Evolutionary conservation across 2,888 invertebrate species (phyloP), one percentile per base, ranked within the genome.

Genomic region (Papilio elwesi): DNA sequence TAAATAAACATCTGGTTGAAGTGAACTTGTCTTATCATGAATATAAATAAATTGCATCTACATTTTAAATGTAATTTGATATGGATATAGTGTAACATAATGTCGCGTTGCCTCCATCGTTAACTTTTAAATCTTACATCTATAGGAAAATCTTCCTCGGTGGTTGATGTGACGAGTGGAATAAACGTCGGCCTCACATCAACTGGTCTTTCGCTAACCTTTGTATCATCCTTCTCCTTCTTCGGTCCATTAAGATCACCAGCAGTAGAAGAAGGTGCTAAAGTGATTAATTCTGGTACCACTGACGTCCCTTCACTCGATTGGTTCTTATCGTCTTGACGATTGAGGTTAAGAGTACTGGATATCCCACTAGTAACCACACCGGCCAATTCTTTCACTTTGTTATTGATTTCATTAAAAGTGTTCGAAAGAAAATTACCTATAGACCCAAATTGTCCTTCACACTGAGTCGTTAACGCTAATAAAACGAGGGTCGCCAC

Each of bases 41-140:
- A 43, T 5, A 43, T 26, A 43, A 43, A 43, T 43, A 43, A 43
- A 6, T 43, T 43, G 2, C 6, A 9, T 43, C 8, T 9, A 43
- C 43, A 9, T 43, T 7, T 43, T 43, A 43, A 9, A 6, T 5
- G 26, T 26, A 26, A 4, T 26, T 1, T 26, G 26, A 26, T 26
- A 26, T 26, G 1, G 2, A 26, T 26, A 26, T 26, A 26, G 26
- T 26, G 2, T 26, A 26, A 26, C 26, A 26, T 26, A 26, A 57
- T 9, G 7, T 43, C 10, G 43, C n/a, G 1, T 43, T 43, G 8
- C 38, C n/a, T 11, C 9, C 43, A 53, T 43, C 15, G 43, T 43
- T 67, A 12, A 13, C 9, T 49, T 70, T 70, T 13, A 48, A 70
- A 70, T 55, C 70, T 53, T 52, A 70, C 52, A 62, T 70, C 70